Evolutionary conservation across 2,888 invertebrate genomes (phyloP).

Genomic region (Drosophila anomalata): DNA sequence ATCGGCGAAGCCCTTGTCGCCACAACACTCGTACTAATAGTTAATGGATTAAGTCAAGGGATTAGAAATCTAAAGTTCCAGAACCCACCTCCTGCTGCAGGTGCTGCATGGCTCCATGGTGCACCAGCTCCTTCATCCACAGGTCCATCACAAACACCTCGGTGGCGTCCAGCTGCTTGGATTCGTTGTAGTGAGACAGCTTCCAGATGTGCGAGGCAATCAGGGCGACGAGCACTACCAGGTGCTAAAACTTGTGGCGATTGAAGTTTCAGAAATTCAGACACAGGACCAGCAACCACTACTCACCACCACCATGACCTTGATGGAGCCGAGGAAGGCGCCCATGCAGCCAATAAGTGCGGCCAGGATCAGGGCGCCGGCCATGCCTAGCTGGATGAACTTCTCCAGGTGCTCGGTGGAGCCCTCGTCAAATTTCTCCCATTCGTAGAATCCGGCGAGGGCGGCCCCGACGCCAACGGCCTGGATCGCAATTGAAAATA

Average conservation of each 20-base stretch:
- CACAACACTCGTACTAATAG: conserved; percentile 76
- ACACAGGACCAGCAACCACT: neutral
- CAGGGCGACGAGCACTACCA: conserved; percentile 60
- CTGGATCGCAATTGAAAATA: conserved; percentile 48
- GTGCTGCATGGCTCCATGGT: conserved; percentile 66
- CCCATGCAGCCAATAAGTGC: conserved; percentile 76
- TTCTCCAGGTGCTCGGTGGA: conserved; percentile 68
- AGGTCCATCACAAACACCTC: conserved; percentile 67
- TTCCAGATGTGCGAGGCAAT: conserved; percentile 71
- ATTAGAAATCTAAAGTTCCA: too few relatives aligned
- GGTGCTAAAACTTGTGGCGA: conserved; percentile 53
- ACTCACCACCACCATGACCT: conserved; percentile 71
- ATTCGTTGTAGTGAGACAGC: conserved; percentile 70
- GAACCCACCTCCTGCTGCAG: conserved; percentile 66
- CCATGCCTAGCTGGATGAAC: conserved; percentile 66
- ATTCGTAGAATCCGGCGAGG: conserved; percentile 69
- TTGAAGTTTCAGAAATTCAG: conserved; percentile 6
- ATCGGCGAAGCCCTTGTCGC: conserved; percentile 66
- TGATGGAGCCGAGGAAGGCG: conserved; percentile 77
- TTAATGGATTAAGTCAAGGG: too few relatives aligned
- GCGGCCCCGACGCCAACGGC: conserved; percentile 71
- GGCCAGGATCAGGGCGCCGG: conserved; percentile 62
- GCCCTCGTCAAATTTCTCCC: conserved; percentile 66
- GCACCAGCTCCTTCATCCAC: conserved; percentile 72
- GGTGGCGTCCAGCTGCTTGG: conserved; percentile 55